Evolutionary conservation across 2,113 vertebrate genomes (phyloP), one percentile per base, ranked within the genome.

Genomic region (Orthonyx spaldingii): DNA sequence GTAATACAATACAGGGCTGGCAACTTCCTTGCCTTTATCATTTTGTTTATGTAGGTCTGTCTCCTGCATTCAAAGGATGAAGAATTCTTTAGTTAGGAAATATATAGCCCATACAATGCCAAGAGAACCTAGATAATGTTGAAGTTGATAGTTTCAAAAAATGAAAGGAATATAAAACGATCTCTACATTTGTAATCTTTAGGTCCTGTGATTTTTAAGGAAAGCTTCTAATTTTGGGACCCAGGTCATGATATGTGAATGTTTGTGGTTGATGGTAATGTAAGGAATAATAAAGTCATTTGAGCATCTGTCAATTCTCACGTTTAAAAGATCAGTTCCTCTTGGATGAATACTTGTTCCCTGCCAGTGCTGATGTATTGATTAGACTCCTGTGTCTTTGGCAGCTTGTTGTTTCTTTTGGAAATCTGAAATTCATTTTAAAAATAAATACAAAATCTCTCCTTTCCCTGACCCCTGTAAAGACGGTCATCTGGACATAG

Each of bases 351-450:
- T 57, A 52, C 26, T 44, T 93, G 19, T 49, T 89, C 61, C 41
- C 64, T 92, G 87, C 37, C 44, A 46, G 41, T 78, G 71, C 9
- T 76, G 86, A 80, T 55, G 18, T 87, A 96, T 93, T 60, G 88
- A 94, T 96, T 86, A 87, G n/a, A 66, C 50, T 35, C 50, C 59
- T 84, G 28, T 86, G 52, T 74, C 87, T 90, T 88, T 94, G 85
- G 71, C 83, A 88, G 39, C 11, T 61, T 57, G 42, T 80, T 92
- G 35, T 89, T 94, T 84, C 85, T 78, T 90, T 81, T 92, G 90
- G 76, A 93, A 91, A 92, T 70, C 50, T 81, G 76, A 92, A 90
- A 66, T 77, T 64, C 14, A 16, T 71, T 90, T 86, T 68, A 30
- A 90, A 92, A 91, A 91, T 56, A 93, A 94, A 88, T 22, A 64